Conservation (phyloP, 2,797 vertebrate genomes). For the Mormyrops boulengeri region DNA sequence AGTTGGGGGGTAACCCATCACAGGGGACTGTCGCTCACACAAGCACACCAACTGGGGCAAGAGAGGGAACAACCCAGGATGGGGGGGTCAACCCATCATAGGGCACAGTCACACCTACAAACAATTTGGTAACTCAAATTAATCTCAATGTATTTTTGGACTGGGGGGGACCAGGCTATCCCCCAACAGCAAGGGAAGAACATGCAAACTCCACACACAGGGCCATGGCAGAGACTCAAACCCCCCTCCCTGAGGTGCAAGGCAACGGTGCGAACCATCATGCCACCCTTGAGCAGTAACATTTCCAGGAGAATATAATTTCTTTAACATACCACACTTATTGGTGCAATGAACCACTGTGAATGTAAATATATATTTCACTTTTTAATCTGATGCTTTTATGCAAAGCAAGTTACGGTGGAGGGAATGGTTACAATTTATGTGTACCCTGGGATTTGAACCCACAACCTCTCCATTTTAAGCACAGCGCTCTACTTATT, state of each 20-base stretch:
- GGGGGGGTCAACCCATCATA: neutral
- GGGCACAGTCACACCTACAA: too few species aligned
- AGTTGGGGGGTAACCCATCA: neutral
- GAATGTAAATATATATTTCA: neutral
- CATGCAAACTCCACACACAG: too few species aligned
- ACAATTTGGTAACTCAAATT: neutral
- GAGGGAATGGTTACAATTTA: neutral
- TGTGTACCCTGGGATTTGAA: neutral
- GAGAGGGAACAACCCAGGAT: neutral
- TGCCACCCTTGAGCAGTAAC: too few species aligned
- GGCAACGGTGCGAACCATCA: too few species aligned
- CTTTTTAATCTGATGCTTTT: neutral
- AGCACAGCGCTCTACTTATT: neutral
- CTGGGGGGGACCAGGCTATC: too few species aligned
- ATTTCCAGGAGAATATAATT: neutral
- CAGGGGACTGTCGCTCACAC: neutral
- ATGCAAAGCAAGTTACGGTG: neutral
- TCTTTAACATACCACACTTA: neutral
- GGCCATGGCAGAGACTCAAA: too few species aligned
- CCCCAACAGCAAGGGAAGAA: too few species aligned
- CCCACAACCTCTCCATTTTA: neutral
- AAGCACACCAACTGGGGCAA: too few species aligned
- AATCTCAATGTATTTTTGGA: neutral
- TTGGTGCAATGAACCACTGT: neutral
- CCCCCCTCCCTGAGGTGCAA: too few species aligned